Conservation (phyloP, 1,140 invertebrate genomes). For the Neelides sp. region DNA sequence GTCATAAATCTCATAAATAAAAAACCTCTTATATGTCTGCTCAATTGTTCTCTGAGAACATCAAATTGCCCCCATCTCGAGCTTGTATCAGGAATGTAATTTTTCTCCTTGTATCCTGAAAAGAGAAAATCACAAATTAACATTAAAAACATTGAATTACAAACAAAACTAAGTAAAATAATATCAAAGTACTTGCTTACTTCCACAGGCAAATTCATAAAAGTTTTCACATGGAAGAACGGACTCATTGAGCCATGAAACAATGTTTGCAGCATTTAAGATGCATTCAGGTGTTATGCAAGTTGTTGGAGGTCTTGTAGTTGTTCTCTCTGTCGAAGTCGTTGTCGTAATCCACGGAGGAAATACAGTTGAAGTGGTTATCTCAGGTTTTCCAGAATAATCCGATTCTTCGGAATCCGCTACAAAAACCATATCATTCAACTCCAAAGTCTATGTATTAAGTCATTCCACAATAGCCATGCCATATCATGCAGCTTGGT, state of each 20-base stretch:
- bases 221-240: slow-evolving; percentile 36
- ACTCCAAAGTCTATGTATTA: background rate
- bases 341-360: slow-evolving; percentile 10
- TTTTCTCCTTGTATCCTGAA: slow-evolving; percentile 33
- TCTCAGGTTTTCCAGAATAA: background rate
- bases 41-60: slow-evolving; percentile 30
- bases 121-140: too few relatives aligned
- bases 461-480: background rate
- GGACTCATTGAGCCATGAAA: slow-evolving; percentile 1
- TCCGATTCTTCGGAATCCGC: slow-evolving; percentile 2
- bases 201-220: slow-evolving; percentile 28
- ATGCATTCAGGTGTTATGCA: background rate
- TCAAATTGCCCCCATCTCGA: slow-evolving; percentile 27
- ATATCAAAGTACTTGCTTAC: background rate
- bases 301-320: background rate
- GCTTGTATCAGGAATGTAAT: slow-evolving; percentile 30
- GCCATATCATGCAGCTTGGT: background rate
- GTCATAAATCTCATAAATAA: background rate
- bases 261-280: background rate
- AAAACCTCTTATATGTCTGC: slow-evolving; percentile 28
- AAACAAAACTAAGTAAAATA: slow-evolving; percentile 32
- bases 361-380: background rate
- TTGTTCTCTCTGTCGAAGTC: background rate
- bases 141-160: too few relatives aligned
- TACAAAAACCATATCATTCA: background rate